A percentile compares a stretch with the other conserved stretches of the same genome.
These are phyloP conservation scores for Cossypha niveicapilla DNA, from an alignment of 2,797 vertebrate genomes.

Conservation along the genomic window DNA sequence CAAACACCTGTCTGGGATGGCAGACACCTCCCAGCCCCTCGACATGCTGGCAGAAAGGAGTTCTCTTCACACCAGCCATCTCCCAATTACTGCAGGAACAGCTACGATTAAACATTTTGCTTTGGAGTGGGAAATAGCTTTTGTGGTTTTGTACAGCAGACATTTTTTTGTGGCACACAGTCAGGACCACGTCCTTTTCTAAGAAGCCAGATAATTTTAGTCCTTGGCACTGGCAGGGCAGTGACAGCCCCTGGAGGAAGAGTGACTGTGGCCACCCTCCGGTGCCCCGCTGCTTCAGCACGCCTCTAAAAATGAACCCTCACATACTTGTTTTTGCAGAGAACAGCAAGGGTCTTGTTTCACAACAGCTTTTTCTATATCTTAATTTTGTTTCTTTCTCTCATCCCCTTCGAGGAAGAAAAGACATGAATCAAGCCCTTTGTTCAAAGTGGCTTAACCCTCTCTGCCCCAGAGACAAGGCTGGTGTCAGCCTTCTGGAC, in stretches of 20 bases:
- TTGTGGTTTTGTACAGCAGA: slow-evolving; percentile 34
- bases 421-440: slow-evolving; percentile 46
- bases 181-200: slow-evolving; percentile 27
- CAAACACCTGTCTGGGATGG: neutral
- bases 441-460: slow-evolving; percentile 58
- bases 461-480: neutral
- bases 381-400: slow-evolving; percentile 34
- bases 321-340: slow-evolving; percentile 39
- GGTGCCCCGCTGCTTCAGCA: neutral
- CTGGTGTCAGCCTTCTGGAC: rapidly evolving
- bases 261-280: neutral
- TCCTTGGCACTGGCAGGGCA: neutral
- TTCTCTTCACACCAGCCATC: neutral
- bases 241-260: neutral
- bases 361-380: slow-evolving; percentile 36
- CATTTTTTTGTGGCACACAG: neutral
- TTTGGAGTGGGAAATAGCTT: slow-evolving; percentile 5
- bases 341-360: slow-evolving; percentile 56
- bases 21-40: neutral
- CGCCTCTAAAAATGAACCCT: slow-evolving; percentile 29
- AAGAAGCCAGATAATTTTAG: neutral
- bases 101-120: slow-evolving; percentile 5
- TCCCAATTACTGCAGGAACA: neutral
- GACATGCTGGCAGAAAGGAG: neutral
- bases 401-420: slow-evolving; percentile 45